Percentiles rank a stretch among this genome's conserved stretches.
phyloP scores from a whole-genome alignment of 2,797 vertebrate species.

The Nothura maculosa region DNA sequence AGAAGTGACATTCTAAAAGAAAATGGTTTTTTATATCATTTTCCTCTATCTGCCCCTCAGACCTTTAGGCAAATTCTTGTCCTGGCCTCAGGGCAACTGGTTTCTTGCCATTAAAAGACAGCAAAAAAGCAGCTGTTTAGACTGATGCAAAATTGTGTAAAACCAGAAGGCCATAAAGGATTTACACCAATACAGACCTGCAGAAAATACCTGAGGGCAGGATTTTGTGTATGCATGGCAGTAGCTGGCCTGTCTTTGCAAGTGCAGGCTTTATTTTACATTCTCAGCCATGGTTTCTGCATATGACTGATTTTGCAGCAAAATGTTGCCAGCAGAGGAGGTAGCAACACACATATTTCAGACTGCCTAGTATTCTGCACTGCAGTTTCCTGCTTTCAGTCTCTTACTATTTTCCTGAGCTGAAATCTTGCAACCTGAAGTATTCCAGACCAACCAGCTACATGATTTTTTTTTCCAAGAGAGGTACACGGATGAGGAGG shows the following conservation, averaged over 20 bases:
- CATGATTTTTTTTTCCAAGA: not conserved
- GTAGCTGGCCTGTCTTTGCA: not conserved
- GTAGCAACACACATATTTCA: not conserved
- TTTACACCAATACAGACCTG: not conserved
- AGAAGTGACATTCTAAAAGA: not conserved
- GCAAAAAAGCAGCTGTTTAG: not conserved
- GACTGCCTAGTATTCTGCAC: not conserved
- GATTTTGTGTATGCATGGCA: not conserved
- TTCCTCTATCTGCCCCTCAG: not conserved
- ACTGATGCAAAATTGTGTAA: not conserved
- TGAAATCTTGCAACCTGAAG: fast-evolving
- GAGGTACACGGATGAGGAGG: not conserved
- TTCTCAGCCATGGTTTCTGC: not conserved
- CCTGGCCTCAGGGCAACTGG: not conserved
- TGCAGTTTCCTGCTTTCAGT: not conserved
- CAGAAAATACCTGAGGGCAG: not conserved
- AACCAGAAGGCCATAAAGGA: not conserved
- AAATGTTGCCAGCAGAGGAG: not conserved
- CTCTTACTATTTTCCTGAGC: not conserved
- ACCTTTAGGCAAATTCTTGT: not conserved
- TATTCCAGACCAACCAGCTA: not conserved
- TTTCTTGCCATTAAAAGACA: not conserved
- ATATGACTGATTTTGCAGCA: not conserved
- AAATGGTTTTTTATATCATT: not conserved
- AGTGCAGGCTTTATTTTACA: fast-evolving